phyloP scores from a whole-genome alignment of 2,888 invertebrate genomes.

The Diplazon laetatorius region DNA sequence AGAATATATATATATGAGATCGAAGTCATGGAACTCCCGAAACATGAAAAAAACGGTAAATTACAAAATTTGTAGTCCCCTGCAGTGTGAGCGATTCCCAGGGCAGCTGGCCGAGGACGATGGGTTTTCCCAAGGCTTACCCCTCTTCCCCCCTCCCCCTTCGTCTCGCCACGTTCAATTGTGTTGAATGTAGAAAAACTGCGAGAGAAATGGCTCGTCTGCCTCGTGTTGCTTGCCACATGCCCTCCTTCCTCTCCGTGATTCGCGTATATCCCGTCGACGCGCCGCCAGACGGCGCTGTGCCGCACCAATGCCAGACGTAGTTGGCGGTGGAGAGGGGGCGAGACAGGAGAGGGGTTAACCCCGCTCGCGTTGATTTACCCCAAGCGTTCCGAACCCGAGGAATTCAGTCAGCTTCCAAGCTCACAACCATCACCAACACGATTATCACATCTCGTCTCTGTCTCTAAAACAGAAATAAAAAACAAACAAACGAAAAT shows the following conservation, averaged over 20 bases:
- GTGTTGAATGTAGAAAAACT: slow-evolving; percentile 25
- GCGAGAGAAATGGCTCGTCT: not conserved
- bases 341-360: no score
- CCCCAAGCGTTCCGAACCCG: slow-evolving; percentile 1
- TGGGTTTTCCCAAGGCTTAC: slow-evolving; percentile 72
- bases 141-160: slow-evolving; percentile 23
- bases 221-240: not conserved
- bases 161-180: not conserved
- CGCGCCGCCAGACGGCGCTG: not conserved
- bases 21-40: no score
- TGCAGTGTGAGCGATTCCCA: slow-evolving; percentile 40
- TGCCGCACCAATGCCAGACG: not conserved
- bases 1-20: no score
- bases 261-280: not conserved
- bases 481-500: no score
- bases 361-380: not conserved
- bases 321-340: not conserved
- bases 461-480: no score
- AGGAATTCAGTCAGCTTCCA: slow-evolving; percentile 39
- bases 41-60: no score
- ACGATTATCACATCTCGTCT: no score
- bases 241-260: no score
- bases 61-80: no score
- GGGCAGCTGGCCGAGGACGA: slow-evolving; percentile 66
- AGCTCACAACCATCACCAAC: slow-evolving; percentile 11